These are phyloP conservation scores for Pseudeuparius sepicola DNA, from an alignment of 2,888 invertebrate species.

Conservation along the genomic window DNA sequence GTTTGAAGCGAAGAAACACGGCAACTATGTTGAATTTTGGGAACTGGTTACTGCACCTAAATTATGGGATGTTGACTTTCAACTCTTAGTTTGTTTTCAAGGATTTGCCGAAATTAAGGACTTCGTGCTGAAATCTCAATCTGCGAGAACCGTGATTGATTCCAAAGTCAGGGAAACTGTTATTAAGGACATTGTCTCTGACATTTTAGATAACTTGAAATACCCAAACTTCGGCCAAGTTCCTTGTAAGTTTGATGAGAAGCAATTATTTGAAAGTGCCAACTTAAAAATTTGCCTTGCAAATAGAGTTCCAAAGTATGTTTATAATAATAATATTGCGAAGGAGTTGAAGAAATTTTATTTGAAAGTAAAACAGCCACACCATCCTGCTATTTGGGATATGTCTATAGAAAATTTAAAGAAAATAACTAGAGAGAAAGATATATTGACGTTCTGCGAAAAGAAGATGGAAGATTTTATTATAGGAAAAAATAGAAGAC, in stretches of 20 bases:
- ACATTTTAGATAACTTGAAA: slow-evolving; percentile 17
- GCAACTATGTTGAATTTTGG: slow-evolving; percentile 24
- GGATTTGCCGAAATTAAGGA: slow-evolving; percentile 19
- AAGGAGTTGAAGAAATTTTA: slow-evolving; percentile 28
- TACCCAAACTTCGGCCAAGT: slow-evolving; percentile 12
- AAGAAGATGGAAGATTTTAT: slow-evolving; percentile 6
- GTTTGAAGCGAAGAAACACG: slow-evolving; percentile 34
- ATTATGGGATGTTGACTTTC: slow-evolving; percentile 20
- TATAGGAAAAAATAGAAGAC: slow-evolving; percentile 16
- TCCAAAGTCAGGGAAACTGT: slow-evolving; percentile 20
- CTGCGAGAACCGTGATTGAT: slow-evolving; percentile 21
- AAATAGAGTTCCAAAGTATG: slow-evolving; percentile 24
- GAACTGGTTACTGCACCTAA: slow-evolving; percentile 22
- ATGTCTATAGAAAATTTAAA: slow-evolving; percentile 24
- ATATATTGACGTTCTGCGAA: slow-evolving; percentile 20
- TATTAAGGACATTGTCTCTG: slow-evolving; percentile 23
- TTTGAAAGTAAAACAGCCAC: slow-evolving; percentile 17
- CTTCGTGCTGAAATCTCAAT: slow-evolving; percentile 12
- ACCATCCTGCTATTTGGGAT: slow-evolving; percentile 26
- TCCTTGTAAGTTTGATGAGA: slow-evolving; percentile 19
- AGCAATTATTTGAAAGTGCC: slow-evolving; percentile 28
- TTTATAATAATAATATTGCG: slow-evolving; percentile 26
- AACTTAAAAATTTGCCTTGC: slow-evolving; percentile 23
- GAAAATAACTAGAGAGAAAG: slow-evolving; percentile 24
- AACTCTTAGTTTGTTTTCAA: slow-evolving; percentile 19